Conservation (phyloP, 2,113 vertebrate species). For the Apeltes quadracus region DNA sequence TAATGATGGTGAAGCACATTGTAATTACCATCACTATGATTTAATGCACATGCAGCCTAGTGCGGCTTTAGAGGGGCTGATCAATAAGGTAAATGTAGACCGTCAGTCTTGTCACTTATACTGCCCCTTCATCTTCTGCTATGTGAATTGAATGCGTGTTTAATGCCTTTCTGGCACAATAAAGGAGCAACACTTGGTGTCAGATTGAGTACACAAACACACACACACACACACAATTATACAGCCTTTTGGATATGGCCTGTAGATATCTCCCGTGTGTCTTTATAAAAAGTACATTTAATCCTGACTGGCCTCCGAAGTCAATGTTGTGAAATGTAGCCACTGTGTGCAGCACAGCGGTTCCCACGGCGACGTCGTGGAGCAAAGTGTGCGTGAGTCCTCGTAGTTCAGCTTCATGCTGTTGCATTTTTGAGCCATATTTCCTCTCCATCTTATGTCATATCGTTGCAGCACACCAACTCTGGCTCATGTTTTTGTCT, state of each 20-base stretch:
- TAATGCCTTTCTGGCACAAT: slow-evolving; percentile 49
- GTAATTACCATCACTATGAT: slow-evolving; percentile 68
- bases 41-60: slow-evolving; percentile 52
- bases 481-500: slow-evolving; percentile 32
- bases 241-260: slow-evolving; percentile 28
- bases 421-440: slow-evolving; percentile 52
- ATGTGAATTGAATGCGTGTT: slow-evolving; percentile 38
- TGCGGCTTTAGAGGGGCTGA: slow-evolving; percentile 44
- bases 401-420: slow-evolving; percentile 48
- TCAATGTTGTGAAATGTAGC: slow-evolving; percentile 43
- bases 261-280: slow-evolving; percentile 58
- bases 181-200: slow-evolving; percentile 38
- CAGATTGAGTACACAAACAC: slow-evolving; percentile 28
- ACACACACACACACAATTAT: slow-evolving; percentile 19
- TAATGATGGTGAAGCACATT: slow-evolving; percentile 62
- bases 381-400: slow-evolving; percentile 39
- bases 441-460: slow-evolving; percentile 40
- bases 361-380: slow-evolving; percentile 39
- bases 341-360: slow-evolving; percentile 55
- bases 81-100: slow-evolving; percentile 36
- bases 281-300: slow-evolving; percentile 27
- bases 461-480: slow-evolving; percentile 11
- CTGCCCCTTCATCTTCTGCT: slow-evolving; percentile 33
- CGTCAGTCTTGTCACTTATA: slow-evolving; percentile 25
- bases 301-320: slow-evolving; percentile 56